Evolutionary conservation across 2,888 invertebrate species (phyloP).

Genomic region (Taenaris catops): DNA sequence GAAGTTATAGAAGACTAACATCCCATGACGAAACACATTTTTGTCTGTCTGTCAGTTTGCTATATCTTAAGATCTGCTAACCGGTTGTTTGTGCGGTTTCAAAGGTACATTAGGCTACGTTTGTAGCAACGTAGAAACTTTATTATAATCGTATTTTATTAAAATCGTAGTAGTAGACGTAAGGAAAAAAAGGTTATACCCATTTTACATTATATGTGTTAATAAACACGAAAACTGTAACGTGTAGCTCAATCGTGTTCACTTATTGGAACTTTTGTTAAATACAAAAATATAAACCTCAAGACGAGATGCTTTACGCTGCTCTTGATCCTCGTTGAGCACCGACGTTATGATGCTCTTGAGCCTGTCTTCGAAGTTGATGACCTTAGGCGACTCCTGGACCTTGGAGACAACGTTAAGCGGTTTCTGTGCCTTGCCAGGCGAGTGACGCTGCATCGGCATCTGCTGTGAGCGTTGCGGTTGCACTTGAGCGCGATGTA

Average conservation of each 20-base stretch:
- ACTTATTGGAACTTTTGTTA: too few relatives aligned
- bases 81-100: too few relatives aligned
- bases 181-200: too few relatives aligned
- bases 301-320: constrained; percentile 32
- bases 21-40: too few relatives aligned
- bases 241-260: too few relatives aligned
- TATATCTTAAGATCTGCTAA: too few relatives aligned
- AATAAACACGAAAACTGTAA: too few relatives aligned
- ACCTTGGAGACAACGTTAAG: constrained; percentile 71
- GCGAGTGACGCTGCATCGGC: constrained; percentile 44
- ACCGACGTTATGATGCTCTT: constrained; percentile 93
- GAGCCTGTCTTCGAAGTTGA: constrained; percentile 93
- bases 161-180: not conserved
- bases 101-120: too few relatives aligned
- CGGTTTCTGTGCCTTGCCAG: constrained; percentile 58
- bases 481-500: constrained; percentile 42
- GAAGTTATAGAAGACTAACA: too few relatives aligned
- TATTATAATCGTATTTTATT: not conserved
- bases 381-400: constrained; percentile 89
- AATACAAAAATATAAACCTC: constrained; percentile 24
- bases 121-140: too few relatives aligned
- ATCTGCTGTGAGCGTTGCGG: constrained; percentile 35
- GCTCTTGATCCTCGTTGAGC: constrained; percentile 89
- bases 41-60: too few relatives aligned
- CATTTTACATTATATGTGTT: too few relatives aligned